A percentile compares a stretch with the other conserved stretches of the same genome.
Conservation (phyloP, 2,888 invertebrate genomes). For the Synanthedon tipuliformis region DNA sequence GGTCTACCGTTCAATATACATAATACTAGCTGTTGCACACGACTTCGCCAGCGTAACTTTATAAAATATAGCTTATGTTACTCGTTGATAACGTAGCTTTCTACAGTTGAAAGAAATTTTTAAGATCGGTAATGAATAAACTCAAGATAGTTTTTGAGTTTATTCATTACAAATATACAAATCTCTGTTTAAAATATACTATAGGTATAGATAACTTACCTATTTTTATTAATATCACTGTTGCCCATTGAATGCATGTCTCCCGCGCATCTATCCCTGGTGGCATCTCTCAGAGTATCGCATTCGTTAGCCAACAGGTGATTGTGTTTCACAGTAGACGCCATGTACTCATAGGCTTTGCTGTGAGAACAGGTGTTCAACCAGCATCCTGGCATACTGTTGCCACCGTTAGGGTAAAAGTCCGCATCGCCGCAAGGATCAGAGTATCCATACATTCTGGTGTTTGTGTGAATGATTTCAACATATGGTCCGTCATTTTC, state of each 20-base stretch:
- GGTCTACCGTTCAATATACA: too few relatives aligned
- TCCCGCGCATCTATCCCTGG: slow-evolving; percentile 26
- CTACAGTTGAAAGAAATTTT: too few relatives aligned
- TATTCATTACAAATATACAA: too few relatives aligned
- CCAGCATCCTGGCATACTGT: slow-evolving; percentile 41
- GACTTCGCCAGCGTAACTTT: too few relatives aligned
- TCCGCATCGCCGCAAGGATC: slow-evolving; percentile 41
- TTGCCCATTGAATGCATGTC: slow-evolving; percentile 30
- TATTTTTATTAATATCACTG: slow-evolving; percentile 27
- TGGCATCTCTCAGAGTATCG: slow-evolving; percentile 18
- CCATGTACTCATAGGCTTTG: slow-evolving; percentile 34
- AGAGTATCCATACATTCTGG: slow-evolving; percentile 23
- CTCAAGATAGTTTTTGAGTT: too few relatives aligned
- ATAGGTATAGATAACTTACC: slow-evolving; percentile 14
- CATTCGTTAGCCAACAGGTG: slow-evolving; percentile 36
- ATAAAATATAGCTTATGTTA: too few relatives aligned
- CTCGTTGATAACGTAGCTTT: too few relatives aligned
- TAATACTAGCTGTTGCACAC: too few relatives aligned
- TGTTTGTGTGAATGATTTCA: slow-evolving; percentile 53
- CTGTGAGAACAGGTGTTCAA: slow-evolving; percentile 38
- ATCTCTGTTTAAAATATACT: too few relatives aligned
- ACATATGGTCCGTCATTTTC: slow-evolving; percentile 40
- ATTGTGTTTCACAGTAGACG: slow-evolving; percentile 30
- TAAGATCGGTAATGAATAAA: too few relatives aligned
- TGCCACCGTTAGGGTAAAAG: slow-evolving; percentile 46